These are phyloP conservation scores for Bradypodion ventrale DNA, from an alignment of 2,797 vertebrate species.

Conservation along the genomic window DNA sequence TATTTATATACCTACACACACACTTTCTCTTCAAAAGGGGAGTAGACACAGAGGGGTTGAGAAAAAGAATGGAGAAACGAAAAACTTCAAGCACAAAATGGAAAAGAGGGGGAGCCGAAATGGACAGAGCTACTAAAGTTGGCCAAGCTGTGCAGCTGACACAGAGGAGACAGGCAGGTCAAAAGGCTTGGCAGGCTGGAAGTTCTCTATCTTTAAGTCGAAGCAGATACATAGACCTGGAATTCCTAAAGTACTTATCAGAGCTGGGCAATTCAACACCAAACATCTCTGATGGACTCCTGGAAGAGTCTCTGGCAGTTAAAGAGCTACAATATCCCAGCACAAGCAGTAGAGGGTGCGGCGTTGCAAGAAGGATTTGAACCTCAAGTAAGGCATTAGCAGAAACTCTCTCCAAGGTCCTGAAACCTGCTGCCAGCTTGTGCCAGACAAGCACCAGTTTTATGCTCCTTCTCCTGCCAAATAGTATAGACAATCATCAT, in stretches of 20 bases:
- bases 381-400: background rate
- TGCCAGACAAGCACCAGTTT: too few species aligned
- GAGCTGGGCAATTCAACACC: background rate
- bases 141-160: background rate
- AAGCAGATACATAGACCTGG: background rate
- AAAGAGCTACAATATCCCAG: background rate
- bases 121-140: too few species aligned
- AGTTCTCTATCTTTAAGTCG: background rate
- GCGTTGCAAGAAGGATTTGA: background rate
- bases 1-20: background rate
- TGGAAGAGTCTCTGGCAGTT: background rate
- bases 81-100: background rate
- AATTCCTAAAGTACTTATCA: background rate
- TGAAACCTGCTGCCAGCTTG: conserved; percentile 2
- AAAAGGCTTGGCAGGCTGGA: background rate
- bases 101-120: background rate
- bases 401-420: conserved; percentile 25
- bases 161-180: background rate
- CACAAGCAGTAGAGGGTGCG: background rate
- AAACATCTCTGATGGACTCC: background rate
- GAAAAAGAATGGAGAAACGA: background rate
- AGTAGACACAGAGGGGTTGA: too few species aligned
- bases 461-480: too few species aligned
- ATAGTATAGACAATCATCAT: too few species aligned
- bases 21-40: background rate